phyloP scores from a whole-genome alignment of 1,140 invertebrate genomes.

The Acarapis woodi region DNA sequence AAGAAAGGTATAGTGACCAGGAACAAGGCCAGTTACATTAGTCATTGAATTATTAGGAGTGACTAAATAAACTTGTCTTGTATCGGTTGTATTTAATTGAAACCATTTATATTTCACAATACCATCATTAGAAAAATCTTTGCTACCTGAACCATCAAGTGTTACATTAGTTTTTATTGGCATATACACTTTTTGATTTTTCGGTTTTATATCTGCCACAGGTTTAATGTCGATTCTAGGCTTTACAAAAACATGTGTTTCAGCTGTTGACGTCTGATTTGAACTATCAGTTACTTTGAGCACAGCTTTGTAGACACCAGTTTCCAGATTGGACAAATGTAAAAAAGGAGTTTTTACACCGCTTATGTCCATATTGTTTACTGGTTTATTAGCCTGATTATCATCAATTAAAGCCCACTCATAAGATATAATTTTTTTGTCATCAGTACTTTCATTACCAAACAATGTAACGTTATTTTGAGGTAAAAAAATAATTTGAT shows the following conservation, averaged over 20 bases:
- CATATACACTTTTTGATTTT: slow-evolving; percentile 33
- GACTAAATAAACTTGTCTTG: too few species aligned
- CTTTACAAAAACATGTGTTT: slow-evolving; percentile 75
- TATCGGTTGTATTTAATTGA: slow-evolving; percentile 24
- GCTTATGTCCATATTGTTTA: slow-evolving; percentile 79
- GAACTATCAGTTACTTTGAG: slow-evolving; percentile 68
- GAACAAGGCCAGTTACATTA: slow-evolving; percentile 45
- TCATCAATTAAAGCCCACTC: slow-evolving; percentile 72
- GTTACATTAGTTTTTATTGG: slow-evolving; percentile 36
- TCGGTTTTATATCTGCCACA: slow-evolving; percentile 25
- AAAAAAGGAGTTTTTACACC: slow-evolving; percentile 50
- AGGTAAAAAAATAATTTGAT: slow-evolving; percentile 63
- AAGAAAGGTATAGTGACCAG: slow-evolving; percentile 51
- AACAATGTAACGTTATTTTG: slow-evolving; percentile 53
- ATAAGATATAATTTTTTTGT: slow-evolving; percentile 66
- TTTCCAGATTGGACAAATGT: slow-evolving; percentile 56
- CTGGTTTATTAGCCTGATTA: slow-evolving; percentile 45
- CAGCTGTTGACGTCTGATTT: slow-evolving; percentile 49
- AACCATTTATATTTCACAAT: slow-evolving; percentile 54
- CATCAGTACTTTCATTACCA: slow-evolving; percentile 65
- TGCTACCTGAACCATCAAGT: slow-evolving; percentile 47
- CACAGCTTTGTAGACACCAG: slow-evolving; percentile 75
- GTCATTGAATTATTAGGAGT: too few species aligned
- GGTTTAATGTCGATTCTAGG: slow-evolving; percentile 47
- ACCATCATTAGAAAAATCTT: slow-evolving; percentile 37